A percentile compares a stretch with the other conserved stretches of the same genome.
These are phyloP conservation scores for Thunnus albacares DNA, from an alignment of 2,797 vertebrate species.

Conservation along the genomic window DNA sequence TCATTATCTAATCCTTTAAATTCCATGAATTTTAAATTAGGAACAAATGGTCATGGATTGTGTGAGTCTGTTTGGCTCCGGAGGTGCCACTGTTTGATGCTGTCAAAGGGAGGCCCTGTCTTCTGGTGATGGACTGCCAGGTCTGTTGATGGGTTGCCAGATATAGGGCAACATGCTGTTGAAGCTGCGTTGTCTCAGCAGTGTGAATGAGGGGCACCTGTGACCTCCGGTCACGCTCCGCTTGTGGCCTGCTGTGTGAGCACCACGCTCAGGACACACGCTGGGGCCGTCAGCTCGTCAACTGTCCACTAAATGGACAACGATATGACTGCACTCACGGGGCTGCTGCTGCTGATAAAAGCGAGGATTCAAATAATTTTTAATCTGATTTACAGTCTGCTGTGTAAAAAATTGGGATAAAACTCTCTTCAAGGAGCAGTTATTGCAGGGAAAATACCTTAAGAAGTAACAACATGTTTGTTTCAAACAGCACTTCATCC, in stretches of 20 bases:
- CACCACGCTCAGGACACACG: constrained; percentile 82
- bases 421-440: neutral
- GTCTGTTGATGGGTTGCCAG: constrained; percentile 68
- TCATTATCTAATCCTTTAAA: constrained; percentile 37
- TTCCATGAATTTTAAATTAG: constrained; percentile 58
- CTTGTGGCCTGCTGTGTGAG: constrained; percentile 82
- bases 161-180: constrained; percentile 73
- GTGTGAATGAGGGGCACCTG: constrained; percentile 88
- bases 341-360: constrained; percentile 22
- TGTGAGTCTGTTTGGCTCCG: constrained; percentile 37
- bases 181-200: constrained; percentile 75
- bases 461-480: neutral
- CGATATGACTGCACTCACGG: constrained; percentile 41
- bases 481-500: neutral
- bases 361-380: constrained; percentile 2
- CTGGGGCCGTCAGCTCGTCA: constrained; percentile 85
- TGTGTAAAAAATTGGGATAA: constrained; percentile 10
- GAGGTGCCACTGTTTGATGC: constrained; percentile 60
- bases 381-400: constrained; percentile 16
- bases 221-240: constrained; percentile 81
- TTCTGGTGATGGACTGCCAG: constrained; percentile 65
- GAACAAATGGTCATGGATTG: constrained; percentile 34
- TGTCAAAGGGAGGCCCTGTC: constrained; percentile 69
- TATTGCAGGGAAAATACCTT: neutral
- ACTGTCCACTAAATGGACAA: constrained; percentile 78